Base-by-base conservation (phyloP, 2,797 vertebrate species). In the Chelmon rostratus region DNA sequence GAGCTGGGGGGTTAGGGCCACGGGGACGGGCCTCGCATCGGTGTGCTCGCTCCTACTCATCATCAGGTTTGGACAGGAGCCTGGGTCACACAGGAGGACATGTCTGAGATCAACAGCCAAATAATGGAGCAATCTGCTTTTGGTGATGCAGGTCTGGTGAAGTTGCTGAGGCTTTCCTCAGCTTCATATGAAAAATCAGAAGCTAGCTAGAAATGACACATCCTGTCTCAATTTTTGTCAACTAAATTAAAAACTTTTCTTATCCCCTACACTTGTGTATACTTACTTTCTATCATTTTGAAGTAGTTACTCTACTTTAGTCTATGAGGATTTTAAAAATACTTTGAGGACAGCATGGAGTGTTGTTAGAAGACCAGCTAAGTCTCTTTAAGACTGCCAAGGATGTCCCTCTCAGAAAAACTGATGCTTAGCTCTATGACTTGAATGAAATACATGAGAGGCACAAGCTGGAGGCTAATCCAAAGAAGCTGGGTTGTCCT, bases 31-130 rank as follows among this genome's bases (percentile, higher is more conserved):
- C 78, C 94, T 87, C 15, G 82, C 80, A 49, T 93, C 91, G 2
- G 47, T 23, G 8, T 56, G 91, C 65, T 96, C 95, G 31, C 81
- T 95, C 89, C 90, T 95, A 92, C 78, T 95, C 94, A 92, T 95
- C 90, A 89, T 93, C 79, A 96, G 82, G 81, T 96, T 84, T 67
- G 96, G 95, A 94, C 93, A 95, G 78, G 96, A 96, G 63, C 94
- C 96, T 96, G 68, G 50, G 38, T 25, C 5, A 75, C 19, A 78
- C 28, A 50, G 21, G 10, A 28, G 15, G n/a, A 70, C 52, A 49
- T 1, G 37, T 71, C 4, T 21, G 16, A 68, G 6, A 37, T 54
- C n/a, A 66, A 11, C 21, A 44, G 58, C 5, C 18, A 23, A 8
- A 31, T 16, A 21, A 54, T 31, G 50, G 25, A 37, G n/a, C 8